Evolutionary conservation across 2,113 vertebrate species (phyloP), one percentile per base, ranked within the genome.

Genomic region (Grammomys dolichurus): DNA sequence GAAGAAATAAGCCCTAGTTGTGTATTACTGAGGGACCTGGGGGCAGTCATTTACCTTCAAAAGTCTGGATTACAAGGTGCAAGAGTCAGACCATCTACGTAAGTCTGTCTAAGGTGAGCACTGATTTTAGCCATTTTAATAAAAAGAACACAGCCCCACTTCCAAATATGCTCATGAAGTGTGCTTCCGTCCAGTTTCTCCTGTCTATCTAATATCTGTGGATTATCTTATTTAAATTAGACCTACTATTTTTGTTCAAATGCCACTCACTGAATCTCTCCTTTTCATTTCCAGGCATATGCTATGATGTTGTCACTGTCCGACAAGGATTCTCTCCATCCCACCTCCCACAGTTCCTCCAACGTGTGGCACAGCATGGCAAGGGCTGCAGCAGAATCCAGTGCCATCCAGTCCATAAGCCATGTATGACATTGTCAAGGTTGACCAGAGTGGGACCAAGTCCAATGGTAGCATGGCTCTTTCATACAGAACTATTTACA

Each of bases 251-350:
- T 72, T 40, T 91, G 91, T 94, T 88, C 89, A n/a, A 63, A 76
- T 54, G 40, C 19, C 51, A 28, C 43, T 97, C 24, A 93, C 65
- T 3, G 7, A 54, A 26, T 90, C n/a, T 96, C 48, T 97, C 28
- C 70, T 97, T 87, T 56, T 93, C 85, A 97, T 92, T 56, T 96
- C 14, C 96, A 99, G 99, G 99, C 99, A 0, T 99, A 99, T 5
- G 99, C 99, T 96, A 99, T 99, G 99, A 99, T 99, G 99, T 98
- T 99, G 95, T 99, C 99, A 77, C 98, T 99, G 97, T 99, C 99
- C 0, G 99, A 99, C 96, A 99, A 99, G 98, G 99, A 99, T 97
- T 98, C 99, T 95, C 99, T 99, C 91, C 99, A 99, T 96, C 97
- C 99, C 0, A 91, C 99, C 93, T 97, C 99, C 97, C 99, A 99